Evolutionary conservation across 2,113 vertebrate species (phyloP), one percentile per base, ranked within the genome.

Genomic region (Rhinichthys klamathensis): DNA sequence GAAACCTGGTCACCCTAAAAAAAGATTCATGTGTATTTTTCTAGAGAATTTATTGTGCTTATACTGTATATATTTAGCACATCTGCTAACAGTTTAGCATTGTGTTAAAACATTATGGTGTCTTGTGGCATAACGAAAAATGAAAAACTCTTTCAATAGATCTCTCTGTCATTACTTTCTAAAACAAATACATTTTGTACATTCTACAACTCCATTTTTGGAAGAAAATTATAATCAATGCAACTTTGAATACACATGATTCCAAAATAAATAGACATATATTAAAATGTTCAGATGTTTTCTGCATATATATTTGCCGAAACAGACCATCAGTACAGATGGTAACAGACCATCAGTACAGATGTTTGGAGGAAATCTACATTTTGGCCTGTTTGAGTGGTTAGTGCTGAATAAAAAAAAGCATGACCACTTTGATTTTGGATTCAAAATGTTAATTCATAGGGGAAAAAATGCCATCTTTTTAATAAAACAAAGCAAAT

Each of bases 181-280:
- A 67, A 11, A 15, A 72, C 32, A 30, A 69, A 69, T 82, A 82
- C 65, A 72, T 70, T n/a, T 30, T 69, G 44, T 46, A 46, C 44
- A 46, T 44, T 35, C 6, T 56, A 25, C 61, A 65, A 32, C 60
- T 63, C 1, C 3, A 23, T 81, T 38, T 23, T 41, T 25, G 51
- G 25, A 5, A 32, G 15, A 30, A 65, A 65, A 73, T 4, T 11
- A 46, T 44, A 73, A n/a, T 73, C 6, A 7, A 7, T 27, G 23
- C 12, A 72, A 44, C 9, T 46, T 23, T 46, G 5, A 32, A 15
- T 73, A 11, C 16, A 16, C 27, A 46, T 25, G 7, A 75, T 74
- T 74, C 11, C 8, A 8, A 51, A 49, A 30, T 21, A 54, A 27
- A 51, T 18, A 51, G 87, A 46, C 13, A 70, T 10, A 38, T 6